phyloP scores from a whole-genome alignment of 2,888 invertebrate genomes.

The Eupithecia tripunctaria region DNA sequence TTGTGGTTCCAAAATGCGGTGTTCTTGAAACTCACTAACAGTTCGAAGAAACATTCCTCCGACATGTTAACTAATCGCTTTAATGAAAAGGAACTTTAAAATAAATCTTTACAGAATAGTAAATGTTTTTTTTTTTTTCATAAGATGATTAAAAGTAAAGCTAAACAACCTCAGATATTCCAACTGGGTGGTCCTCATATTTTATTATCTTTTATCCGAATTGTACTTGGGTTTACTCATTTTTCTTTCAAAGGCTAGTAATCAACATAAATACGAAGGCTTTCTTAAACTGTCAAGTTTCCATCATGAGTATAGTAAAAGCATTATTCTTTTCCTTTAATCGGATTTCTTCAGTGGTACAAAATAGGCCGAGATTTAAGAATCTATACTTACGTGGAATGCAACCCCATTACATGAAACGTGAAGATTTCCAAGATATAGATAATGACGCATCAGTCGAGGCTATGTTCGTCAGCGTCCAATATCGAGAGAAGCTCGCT shows the following conservation, averaged over 20 bases:
- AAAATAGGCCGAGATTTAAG: constrained; percentile 2
- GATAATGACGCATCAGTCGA: constrained; percentile 57
- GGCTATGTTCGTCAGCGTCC: constrained; percentile 55
- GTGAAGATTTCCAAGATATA: constrained; percentile 57
- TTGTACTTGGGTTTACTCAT: constrained; percentile 56
- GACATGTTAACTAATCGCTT: not conserved
- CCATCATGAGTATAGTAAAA: not conserved
- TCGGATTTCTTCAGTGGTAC: constrained; percentile 4
- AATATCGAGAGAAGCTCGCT: constrained; percentile 45
- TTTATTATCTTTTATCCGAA: constrained; percentile 50
- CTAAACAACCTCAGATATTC: constrained; percentile 31
- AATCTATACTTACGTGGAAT: constrained; percentile 39
- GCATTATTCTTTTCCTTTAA: constrained; percentile 1
- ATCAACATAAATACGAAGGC: constrained; percentile 56
- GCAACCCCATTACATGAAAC: constrained; percentile 52
- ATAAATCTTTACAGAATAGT: not conserved
- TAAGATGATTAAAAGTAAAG: not conserved
- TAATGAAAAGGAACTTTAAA: not conserved
- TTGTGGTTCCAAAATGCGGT: constrained; percentile 38
- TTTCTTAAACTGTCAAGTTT: constrained; percentile 54
- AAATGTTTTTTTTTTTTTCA: constrained; percentile 7
- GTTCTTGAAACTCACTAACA: constrained; percentile 21
- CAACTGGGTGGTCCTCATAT: constrained; percentile 52
- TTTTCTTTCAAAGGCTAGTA: constrained; percentile 57
- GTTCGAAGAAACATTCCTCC: not conserved